Conservation (phyloP, 2,797 vertebrate species). For the Thamnophis elegans region DNA sequence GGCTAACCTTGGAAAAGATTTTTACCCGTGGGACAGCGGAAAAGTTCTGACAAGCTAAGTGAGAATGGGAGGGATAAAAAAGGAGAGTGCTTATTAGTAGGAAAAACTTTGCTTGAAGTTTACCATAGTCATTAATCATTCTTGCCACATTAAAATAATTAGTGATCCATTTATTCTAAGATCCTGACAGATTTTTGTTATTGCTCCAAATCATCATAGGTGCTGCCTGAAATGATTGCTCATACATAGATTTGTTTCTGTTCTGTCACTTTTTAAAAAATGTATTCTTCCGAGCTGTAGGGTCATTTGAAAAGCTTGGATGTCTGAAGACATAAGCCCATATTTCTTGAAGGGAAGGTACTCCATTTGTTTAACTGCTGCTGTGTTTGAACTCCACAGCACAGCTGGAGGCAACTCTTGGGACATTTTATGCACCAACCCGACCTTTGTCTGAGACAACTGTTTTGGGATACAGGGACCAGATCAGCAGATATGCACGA, state of each 20-base stretch:
- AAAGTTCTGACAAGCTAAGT: slow-evolving; percentile 33
- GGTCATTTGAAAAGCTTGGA: slow-evolving; percentile 68
- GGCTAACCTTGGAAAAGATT: slow-evolving; percentile 39
- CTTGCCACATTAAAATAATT: slow-evolving; percentile 39
- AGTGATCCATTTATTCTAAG: slow-evolving; percentile 36
- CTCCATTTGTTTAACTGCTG: slow-evolving; percentile 64
- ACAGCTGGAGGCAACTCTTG: slow-evolving; percentile 89
- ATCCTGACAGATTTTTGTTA: slow-evolving; percentile 66
- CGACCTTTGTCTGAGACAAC: slow-evolving; percentile 83
- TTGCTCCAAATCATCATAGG: slow-evolving; percentile 68
- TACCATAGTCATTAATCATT: slow-evolving; percentile 67
- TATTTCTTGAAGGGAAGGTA: slow-evolving; percentile 66
- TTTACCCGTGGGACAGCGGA: slow-evolving; percentile 34
- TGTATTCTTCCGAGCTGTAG: slow-evolving; percentile 64
- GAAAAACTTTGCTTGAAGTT: slow-evolving; percentile 64
- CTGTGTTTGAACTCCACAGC: slow-evolving; percentile 78
- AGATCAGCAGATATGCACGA: slow-evolving; percentile 87
- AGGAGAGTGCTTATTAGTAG: slow-evolving; percentile 55
- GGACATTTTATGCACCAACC: slow-evolving; percentile 87
- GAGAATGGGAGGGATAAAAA: slow-evolving; percentile 10
- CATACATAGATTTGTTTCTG: slow-evolving; percentile 66
- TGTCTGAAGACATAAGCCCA: slow-evolving; percentile 69
- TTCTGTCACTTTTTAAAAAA: slow-evolving; percentile 67
- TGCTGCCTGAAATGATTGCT: slow-evolving; percentile 69
- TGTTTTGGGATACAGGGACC: slow-evolving; percentile 86